A percentile compares a stretch with the other conserved stretches of the same genome.
These are phyloP conservation scores for Tyria jacobaeae DNA, from an alignment of 2,888 invertebrate genomes.

Conservation along the genomic window DNA sequence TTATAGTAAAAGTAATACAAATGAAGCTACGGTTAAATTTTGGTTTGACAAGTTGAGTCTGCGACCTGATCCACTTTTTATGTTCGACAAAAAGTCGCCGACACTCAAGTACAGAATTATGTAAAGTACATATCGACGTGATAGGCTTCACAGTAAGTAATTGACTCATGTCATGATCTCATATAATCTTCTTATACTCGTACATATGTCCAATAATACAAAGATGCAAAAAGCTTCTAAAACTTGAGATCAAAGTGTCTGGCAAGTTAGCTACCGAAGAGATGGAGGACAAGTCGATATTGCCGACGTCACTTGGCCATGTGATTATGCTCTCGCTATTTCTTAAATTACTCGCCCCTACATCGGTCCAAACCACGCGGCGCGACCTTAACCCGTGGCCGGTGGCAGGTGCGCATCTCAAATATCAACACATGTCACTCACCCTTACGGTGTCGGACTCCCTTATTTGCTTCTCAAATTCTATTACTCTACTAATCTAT, in stretches of 20 bases:
- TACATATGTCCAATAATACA: no score
- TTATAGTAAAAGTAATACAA: no score
- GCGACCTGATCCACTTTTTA: neutral
- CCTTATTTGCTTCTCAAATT: conserved; percentile 37
- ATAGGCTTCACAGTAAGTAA: conserved; percentile 19
- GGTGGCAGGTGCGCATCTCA: conserved; percentile 29
- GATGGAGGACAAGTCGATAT: neutral
- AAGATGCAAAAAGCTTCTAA: no score
- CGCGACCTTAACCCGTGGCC: conserved; percentile 14
- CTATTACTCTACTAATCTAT: conserved; percentile 2
- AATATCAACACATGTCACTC: conserved; percentile 77
- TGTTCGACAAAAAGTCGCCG: neutral
- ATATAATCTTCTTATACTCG: no score
- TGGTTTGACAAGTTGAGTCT: no score
- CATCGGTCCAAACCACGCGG: neutral
- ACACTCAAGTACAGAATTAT: conserved; percentile 38
- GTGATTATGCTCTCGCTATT: neutral
- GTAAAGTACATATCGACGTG: conserved; percentile 27
- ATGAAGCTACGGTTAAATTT: no score
- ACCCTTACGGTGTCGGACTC: conserved; percentile 57
- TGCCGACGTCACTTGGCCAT: neutral
- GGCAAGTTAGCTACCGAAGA: neutral
- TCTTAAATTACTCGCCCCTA: neutral
- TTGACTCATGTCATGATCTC: no score
- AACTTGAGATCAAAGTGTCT: no score